A percentile compares a stretch with the other conserved stretches of the same genome.
phyloP scores from a whole-genome alignment of 23 tunicate genomes.

The Ascidia mentula region DNA sequence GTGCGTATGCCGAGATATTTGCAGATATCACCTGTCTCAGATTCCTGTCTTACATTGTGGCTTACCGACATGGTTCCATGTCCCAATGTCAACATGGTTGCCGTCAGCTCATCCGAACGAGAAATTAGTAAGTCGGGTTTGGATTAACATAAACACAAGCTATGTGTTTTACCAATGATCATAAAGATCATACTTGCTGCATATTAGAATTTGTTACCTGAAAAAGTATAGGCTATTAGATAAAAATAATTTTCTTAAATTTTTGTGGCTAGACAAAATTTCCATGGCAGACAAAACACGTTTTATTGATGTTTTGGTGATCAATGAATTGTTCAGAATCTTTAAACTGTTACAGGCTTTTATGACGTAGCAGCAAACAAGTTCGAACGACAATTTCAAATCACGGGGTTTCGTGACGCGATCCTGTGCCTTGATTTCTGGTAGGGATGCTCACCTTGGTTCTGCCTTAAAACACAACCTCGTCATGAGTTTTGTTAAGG shows the following conservation, averaged over 20 bases:
- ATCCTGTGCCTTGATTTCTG: conserved; percentile 66
- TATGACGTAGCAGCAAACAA: conserved; percentile 64
- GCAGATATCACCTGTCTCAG: conserved; percentile 44
- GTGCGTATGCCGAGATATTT: neutral
- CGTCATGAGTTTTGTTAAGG: conserved; percentile 23
- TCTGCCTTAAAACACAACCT: neutral
- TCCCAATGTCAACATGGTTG: conserved; percentile 76
- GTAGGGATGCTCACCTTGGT: conserved; percentile 21
- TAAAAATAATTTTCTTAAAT: no score
- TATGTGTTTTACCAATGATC: no score
- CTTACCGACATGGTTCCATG: conserved; percentile 81
- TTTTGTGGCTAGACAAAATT: no score
- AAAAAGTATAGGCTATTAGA: no score
- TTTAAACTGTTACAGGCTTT: conserved; percentile 42
- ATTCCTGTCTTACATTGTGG: conserved; percentile 63
- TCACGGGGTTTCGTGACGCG: conserved; percentile 66
- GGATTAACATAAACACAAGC: no score
- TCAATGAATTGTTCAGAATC: no score
- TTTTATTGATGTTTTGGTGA: no score
- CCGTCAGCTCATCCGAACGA: conserved; percentile 88
- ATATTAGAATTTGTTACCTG: no score
- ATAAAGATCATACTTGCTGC: no score
- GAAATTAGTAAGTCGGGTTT: conserved; percentile 66
- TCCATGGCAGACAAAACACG: no score
- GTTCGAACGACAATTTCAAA: conserved; percentile 64